These are phyloP conservation scores for Conus betulinus DNA, from an alignment of 1,140 invertebrate species.

Conservation along the genomic window DNA sequence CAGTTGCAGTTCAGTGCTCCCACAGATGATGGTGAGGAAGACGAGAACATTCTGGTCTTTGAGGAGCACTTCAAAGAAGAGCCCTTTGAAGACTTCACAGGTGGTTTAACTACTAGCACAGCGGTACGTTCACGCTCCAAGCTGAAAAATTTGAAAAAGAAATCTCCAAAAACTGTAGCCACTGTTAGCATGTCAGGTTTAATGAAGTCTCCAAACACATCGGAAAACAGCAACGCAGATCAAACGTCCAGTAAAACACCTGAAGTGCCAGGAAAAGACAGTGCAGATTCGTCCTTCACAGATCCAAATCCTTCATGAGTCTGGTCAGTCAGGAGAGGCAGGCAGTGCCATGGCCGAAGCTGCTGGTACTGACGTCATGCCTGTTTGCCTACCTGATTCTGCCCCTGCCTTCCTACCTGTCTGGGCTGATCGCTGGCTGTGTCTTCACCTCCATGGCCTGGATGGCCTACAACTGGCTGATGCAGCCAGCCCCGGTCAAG, in stretches of 20 bases:
- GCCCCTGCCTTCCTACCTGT: conserved; percentile 69
- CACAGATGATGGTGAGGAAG: conserved; percentile 24
- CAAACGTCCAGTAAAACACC: background rate
- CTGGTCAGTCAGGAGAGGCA: background rate
- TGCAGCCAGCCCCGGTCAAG: conserved; percentile 47
- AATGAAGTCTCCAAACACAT: conserved; percentile 38
- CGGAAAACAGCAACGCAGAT: conserved; percentile 2
- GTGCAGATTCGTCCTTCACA: background rate
- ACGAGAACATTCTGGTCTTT: conserved; percentile 43
- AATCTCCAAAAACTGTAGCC: conserved; percentile 38
- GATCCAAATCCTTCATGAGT: background rate
- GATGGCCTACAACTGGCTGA: conserved; percentile 60
- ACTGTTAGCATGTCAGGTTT: conserved; percentile 55
- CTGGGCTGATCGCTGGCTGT: conserved; percentile 67
- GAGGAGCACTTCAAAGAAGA: conserved; percentile 50
- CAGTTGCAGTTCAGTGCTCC: background rate
- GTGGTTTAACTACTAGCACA: conserved; percentile 29
- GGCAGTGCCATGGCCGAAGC: conserved; percentile 52
- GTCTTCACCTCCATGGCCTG: conserved; percentile 56
- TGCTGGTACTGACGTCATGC: conserved; percentile 43
- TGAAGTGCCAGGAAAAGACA: background rate
- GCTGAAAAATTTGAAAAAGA: conserved; percentile 46
- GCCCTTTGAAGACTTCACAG: conserved; percentile 46
- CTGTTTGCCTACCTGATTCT: conserved; percentile 66
- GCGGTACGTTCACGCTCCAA: conserved; percentile 35